Evolutionary conservation across 1,140 invertebrate genomes (phyloP), one percentile per base, ranked within the genome.

Genomic region (Odontomachus brunneus): DNA sequence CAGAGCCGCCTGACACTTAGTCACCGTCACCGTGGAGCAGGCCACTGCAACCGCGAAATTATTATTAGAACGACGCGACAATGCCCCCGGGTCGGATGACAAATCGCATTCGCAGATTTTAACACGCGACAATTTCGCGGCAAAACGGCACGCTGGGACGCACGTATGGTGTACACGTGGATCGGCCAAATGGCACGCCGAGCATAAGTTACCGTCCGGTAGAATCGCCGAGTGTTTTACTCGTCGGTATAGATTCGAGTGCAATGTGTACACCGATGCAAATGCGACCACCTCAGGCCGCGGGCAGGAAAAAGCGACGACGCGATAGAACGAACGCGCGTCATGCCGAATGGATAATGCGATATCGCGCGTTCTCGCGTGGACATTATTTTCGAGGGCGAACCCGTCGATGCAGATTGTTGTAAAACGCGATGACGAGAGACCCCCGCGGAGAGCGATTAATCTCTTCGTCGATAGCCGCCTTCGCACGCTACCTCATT

Each of bases 11-110:
- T 98, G 97, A 94, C 98, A 98, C 94, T 98, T 98, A 78, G 97
- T 97, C 89, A 98, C 97, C 44, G 98, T 98, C 87, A 98, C 97
- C 22, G 97, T 98, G 63, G 97, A 98, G 94, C 97, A 98, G 74
- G 97, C 97, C 91, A 98, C 97, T 98, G 96, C 96, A 97, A 89
- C 94, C 94, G 91, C 84, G 38, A 87, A 88, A 88, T 88, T 87
- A 84, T 87, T 81, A 88, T 88, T 75, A 87, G 59, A 88, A 29
- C 67, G 62, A 57, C 19, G 33, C 51, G 59, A 48, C 51, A 24
- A 26, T 49, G 44, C 55, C 59, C 53, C 55, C 38, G 38, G 51
- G 53, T 11, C 59, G 19, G 26, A 44, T 66, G 84, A 87, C 71
- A 83, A 86, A 83, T 83, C 19, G 44, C 26, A 22, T 22, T 44